Conservation (phyloP, 1,140 invertebrate genomes). For the Cyclargus thomasi region DNA sequence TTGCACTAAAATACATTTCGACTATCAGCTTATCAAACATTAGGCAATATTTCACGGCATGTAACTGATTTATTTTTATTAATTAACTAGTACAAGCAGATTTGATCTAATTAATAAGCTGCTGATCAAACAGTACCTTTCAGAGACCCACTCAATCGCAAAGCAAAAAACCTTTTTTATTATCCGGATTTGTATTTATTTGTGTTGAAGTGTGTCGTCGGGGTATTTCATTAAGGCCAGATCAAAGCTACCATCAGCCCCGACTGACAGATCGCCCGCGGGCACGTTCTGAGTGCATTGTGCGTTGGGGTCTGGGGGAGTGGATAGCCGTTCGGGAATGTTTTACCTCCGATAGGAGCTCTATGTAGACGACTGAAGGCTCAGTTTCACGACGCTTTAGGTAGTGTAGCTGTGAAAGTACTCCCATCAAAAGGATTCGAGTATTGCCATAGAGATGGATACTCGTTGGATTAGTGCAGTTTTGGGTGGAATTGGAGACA, state of each 20-base stretch:
- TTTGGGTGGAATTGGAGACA: not conserved
- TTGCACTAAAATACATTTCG: too few species aligned
- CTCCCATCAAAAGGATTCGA: not conserved
- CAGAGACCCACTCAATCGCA: slow-evolving; percentile 8
- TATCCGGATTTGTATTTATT: slow-evolving; percentile 26
- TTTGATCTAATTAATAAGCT: not conserved
- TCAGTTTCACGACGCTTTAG: too few species aligned
- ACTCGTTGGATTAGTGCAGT: not conserved
- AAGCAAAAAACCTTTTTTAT: slow-evolving; percentile 13
- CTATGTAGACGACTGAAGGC: too few species aligned
- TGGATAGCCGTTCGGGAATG: slow-evolving; percentile 4
- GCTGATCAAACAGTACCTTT: not conserved
- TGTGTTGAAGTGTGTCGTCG: slow-evolving; percentile 23
- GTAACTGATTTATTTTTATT: too few species aligned
- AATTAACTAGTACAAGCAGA: too few species aligned
- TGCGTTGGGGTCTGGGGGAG: not conserved
- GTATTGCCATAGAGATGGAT: not conserved
- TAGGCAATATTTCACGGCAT: too few species aligned
- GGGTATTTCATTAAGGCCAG: slow-evolving; percentile 35
- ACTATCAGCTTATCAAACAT: too few species aligned
- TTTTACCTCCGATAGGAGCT: not conserved
- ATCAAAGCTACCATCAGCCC: slow-evolving; percentile 32
- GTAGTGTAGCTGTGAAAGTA: too few species aligned
- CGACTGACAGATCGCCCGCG: slow-evolving; percentile 26
- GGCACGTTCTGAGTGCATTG: slow-evolving; percentile 24